Conservation (phyloP, 2,797 vertebrate species). For the Ibycter americanus region DNA sequence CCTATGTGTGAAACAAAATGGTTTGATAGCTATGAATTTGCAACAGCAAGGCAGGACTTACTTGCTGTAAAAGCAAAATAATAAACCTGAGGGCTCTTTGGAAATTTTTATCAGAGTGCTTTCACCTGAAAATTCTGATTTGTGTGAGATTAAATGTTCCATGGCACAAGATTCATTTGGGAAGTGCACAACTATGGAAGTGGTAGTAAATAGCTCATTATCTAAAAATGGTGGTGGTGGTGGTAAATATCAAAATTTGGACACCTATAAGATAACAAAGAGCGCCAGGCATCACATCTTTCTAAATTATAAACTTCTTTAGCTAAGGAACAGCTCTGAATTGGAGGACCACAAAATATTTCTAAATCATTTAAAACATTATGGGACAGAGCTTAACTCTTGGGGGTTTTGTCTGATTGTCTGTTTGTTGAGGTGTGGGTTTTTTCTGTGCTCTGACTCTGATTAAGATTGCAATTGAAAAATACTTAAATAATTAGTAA, state of each 20-base stretch:
- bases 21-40: not conserved
- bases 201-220: not conserved
- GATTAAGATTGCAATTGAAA: not conserved
- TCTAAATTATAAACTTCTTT: not conserved
- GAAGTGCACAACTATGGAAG: not conserved
- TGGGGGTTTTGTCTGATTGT: not conserved
- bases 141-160: not conserved
- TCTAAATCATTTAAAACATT: not conserved
- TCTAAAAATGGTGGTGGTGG: not conserved
- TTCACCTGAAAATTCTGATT: not conserved
- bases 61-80: not conserved
- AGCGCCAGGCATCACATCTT: fast-evolving
- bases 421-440: fast-evolving
- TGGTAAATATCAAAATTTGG: not conserved
- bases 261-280: not conserved
- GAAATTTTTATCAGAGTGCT: not conserved
- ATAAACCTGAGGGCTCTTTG: not conserved
- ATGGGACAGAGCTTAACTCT: not conserved
- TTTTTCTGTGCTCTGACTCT: not conserved
- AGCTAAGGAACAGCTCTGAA: not conserved
- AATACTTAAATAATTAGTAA: not conserved
- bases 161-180: not conserved
- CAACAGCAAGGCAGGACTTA: not conserved
- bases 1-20: not conserved
- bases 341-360: not conserved